A percentile compares a stretch with the other conserved stretches of the same genome.
Evolutionary conservation across 2,113 vertebrate species (phyloP).

Genomic region (Dunckerocampus dactyliophorus): DNA sequence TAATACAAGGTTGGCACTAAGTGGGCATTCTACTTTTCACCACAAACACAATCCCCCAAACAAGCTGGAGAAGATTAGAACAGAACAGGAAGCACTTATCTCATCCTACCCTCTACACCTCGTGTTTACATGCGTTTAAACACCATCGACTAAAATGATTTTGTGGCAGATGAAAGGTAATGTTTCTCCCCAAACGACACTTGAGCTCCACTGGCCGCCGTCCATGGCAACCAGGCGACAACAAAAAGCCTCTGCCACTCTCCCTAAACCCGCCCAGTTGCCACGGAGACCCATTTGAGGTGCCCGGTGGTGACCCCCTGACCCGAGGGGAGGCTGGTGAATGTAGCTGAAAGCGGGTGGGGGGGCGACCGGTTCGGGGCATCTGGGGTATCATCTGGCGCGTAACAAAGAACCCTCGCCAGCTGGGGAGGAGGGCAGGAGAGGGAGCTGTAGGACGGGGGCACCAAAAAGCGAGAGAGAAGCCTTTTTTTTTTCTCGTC

Average conservation of each 20-base stretch:
- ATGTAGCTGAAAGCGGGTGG: constrained; percentile 58
- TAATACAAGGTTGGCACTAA: too few relatives aligned
- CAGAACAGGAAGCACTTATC: neutral
- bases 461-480: constrained; percentile 47
- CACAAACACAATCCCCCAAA: too few relatives aligned
- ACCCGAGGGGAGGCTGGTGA: constrained; percentile 68
- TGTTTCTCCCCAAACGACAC: constrained; percentile 6
- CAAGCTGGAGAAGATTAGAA: neutral
- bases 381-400: constrained; percentile 74
- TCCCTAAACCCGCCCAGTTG: constrained; percentile 51
- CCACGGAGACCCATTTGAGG: constrained; percentile 71
- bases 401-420: constrained; percentile 66
- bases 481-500: constrained; percentile 61
- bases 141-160: neutral
- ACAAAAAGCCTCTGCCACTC: constrained; percentile 63
- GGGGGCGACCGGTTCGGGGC: constrained; percentile 61
- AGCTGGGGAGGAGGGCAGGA: constrained; percentile 70
- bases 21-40: too few relatives aligned
- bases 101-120: neutral
- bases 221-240: constrained; percentile 42
- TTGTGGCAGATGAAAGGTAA: neutral
- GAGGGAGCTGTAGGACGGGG: constrained; percentile 49
- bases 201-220: constrained; percentile 21
- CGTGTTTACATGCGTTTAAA: neutral
- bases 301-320: constrained; percentile 70